Percentiles rank a stretch among this genome's conserved stretches.
Evolutionary conservation across 2,888 invertebrate species (phyloP).

Genomic region (Aporophyla nigra): DNA sequence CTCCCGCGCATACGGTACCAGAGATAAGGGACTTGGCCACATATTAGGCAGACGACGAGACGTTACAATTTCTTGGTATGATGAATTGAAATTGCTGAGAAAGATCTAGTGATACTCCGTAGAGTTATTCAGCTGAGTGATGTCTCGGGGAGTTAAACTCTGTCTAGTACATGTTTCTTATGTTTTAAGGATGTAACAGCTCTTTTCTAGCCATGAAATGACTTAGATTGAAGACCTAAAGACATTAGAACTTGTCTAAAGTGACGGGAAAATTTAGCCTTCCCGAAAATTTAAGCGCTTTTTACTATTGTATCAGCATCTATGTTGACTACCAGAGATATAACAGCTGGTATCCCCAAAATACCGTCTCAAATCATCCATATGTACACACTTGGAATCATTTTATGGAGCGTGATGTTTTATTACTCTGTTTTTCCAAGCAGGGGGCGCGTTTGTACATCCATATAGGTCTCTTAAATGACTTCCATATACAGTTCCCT

Average conservation of each 20-base stretch:
- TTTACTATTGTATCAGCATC: not conserved
- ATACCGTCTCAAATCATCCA: slow-evolving; percentile 59
- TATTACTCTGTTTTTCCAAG: slow-evolving; percentile 57
- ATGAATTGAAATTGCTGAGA: slow-evolving; percentile 52
- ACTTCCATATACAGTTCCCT: slow-evolving; percentile 39
- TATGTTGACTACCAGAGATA: slow-evolving; percentile 19
- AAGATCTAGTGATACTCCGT: slow-evolving; percentile 42
- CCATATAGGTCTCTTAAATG: slow-evolving; percentile 54
- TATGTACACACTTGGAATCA: slow-evolving; percentile 53
- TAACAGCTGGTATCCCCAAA: slow-evolving; percentile 36
- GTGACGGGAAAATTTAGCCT: slow-evolving; percentile 5
- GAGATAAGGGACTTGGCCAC: slow-evolving; percentile 56
- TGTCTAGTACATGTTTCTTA: slow-evolving; percentile 8
- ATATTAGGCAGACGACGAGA: slow-evolving; percentile 57
- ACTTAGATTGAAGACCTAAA: not conserved
- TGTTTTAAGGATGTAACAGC: not conserved
- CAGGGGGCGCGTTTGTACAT: slow-evolving; percentile 52
- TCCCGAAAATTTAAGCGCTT: not conserved
- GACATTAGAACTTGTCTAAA: not conserved
- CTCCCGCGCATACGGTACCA: slow-evolving; percentile 58
- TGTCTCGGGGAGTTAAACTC: not conserved
- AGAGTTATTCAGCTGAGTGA: slow-evolving; percentile 43
- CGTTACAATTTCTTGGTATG: slow-evolving; percentile 60
- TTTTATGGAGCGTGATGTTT: slow-evolving; percentile 64
- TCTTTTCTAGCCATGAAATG: slow-evolving; percentile 7